phyloP scores from a whole-genome alignment of 1,140 invertebrate genomes.

The Pogonus chalceus region DNA sequence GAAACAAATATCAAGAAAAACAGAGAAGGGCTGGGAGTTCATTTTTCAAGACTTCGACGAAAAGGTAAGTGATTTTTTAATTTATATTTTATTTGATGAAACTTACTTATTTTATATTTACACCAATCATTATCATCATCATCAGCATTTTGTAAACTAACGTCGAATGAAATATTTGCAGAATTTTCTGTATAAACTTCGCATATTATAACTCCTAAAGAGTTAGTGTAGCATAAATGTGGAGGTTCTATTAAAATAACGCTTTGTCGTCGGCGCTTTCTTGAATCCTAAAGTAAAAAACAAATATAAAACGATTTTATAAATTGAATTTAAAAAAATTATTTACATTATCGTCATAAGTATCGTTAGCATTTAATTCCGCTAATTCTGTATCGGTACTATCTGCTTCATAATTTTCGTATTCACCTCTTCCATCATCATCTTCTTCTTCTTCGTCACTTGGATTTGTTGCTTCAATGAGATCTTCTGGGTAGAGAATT shows the following conservation, averaged over 20 bases:
- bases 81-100: too few relatives aligned
- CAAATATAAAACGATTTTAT: background rate
- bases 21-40: too few relatives aligned
- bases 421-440: constrained; percentile 23
- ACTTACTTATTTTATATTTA: constrained; percentile 28
- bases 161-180: constrained; percentile 40
- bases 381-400: too few relatives aligned
- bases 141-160: constrained; percentile 39
- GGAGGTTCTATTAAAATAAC: constrained; percentile 36
- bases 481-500: constrained; percentile 21
- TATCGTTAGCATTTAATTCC: too few relatives aligned
- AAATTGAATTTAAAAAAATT: background rate
- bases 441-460: constrained; percentile 26
- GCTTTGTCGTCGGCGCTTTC: constrained; percentile 15
- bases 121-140: constrained; percentile 32
- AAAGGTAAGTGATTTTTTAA: too few relatives aligned
- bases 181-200: constrained; percentile 50
- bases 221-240: constrained; percentile 47
- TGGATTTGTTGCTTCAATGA: constrained; percentile 9
- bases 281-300: background rate
- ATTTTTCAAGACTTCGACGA: too few relatives aligned
- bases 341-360: background rate
- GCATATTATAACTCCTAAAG: constrained; percentile 40
- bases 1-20: too few relatives aligned
- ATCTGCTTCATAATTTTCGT: constrained; percentile 14